phyloP scores from a whole-genome alignment of 2,888 invertebrate species.

The Clusia tigrina region DNA sequence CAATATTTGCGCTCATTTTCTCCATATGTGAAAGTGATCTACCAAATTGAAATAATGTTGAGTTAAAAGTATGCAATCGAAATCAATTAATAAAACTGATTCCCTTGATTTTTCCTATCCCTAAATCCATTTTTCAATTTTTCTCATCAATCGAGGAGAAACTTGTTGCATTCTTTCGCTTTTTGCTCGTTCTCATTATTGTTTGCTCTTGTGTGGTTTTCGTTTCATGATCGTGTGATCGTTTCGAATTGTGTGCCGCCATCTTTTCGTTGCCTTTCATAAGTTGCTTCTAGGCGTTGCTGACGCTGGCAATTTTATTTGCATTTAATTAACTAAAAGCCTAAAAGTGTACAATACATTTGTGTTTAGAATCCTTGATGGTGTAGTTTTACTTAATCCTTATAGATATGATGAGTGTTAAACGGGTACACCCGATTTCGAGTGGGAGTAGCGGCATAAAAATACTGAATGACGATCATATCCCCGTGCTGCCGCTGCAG shows the following conservation, averaged over 20 bases:
- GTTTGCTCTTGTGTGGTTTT: neutral
- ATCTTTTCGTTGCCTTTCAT: slow-evolving; percentile 48
- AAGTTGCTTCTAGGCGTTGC: slow-evolving; percentile 54
- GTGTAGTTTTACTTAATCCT: neutral
- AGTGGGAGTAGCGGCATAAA: slow-evolving; percentile 35
- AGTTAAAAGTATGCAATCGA: slow-evolving; percentile 33
- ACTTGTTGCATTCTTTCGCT: slow-evolving; percentile 40
- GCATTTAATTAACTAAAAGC: slow-evolving; percentile 38
- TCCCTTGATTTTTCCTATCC: neutral
- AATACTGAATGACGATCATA: slow-evolving; percentile 44
- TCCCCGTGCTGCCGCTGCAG: slow-evolving; percentile 22
- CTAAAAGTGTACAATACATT: slow-evolving; percentile 45
- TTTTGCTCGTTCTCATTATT: neutral
- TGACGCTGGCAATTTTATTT: slow-evolving; percentile 43
- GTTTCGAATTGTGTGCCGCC: slow-evolving; percentile 40
- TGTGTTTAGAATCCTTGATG: neutral
- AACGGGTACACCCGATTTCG: no score
- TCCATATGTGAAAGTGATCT: no score
- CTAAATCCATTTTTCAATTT: slow-evolving; percentile 11
- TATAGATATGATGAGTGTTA: slow-evolving; percentile 14
- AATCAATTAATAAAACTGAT: slow-evolving; percentile 12
- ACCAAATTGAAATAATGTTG: neutral
- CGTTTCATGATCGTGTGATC: neutral
- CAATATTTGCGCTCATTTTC: no score
- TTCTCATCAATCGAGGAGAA: slow-evolving; percentile 24